A percentile compares a stretch with the other conserved stretches of the same genome.
These are phyloP conservation scores for Dromococcyx pavoninus DNA, from an alignment of 2,797 vertebrate genomes.

Conservation along the genomic window DNA sequence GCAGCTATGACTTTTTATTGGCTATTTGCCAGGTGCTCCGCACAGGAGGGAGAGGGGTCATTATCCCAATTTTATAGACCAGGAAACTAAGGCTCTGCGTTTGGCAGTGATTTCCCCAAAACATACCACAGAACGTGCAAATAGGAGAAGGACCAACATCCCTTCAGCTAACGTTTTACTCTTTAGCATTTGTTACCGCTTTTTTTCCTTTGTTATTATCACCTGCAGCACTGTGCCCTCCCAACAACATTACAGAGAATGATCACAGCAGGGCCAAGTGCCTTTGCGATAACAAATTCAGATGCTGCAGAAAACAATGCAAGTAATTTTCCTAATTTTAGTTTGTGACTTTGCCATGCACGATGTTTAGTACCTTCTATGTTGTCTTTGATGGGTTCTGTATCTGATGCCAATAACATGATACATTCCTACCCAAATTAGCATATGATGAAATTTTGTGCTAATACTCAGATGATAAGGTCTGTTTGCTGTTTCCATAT, in stretches of 20 bases:
- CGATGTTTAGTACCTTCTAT: conserved; percentile 16
- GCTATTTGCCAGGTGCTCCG: neutral
- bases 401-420: conserved; percentile 6
- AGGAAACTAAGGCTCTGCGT: neutral
- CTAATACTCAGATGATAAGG: conserved; percentile 9
- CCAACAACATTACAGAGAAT: neutral
- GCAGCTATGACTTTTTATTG: neutral
- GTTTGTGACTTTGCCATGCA: neutral
- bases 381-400: neutral
- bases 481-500: conserved; percentile 50
- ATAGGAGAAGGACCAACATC: neutral
- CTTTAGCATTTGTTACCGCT: neutral
- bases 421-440: conserved; percentile 3
- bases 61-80: neutral
- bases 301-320: neutral
- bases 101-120: neutral
- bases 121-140: neutral
- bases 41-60: neutral
- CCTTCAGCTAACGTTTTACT: neutral
- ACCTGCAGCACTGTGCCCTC: neutral
- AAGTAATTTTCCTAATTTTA: neutral
- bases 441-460: neutral
- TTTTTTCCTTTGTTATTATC: neutral
- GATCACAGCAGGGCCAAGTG: neutral
- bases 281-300: neutral